phyloP scores from a whole-genome alignment of 2,888 invertebrate genomes.

The Exephanes ischioxanthus region DNA sequence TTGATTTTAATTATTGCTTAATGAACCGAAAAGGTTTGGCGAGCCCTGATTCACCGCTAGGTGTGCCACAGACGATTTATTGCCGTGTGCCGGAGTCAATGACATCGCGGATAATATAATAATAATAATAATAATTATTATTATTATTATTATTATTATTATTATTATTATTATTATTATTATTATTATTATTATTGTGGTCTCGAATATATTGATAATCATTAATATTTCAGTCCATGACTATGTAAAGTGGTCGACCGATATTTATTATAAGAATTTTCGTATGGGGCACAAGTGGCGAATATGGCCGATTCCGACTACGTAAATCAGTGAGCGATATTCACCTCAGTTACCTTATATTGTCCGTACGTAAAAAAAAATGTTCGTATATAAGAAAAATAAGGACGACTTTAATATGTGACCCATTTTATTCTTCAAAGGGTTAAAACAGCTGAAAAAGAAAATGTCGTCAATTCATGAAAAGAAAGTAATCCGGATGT shows the following conservation, averaged over 20 bases:
- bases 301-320: too few species aligned
- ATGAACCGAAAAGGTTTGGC: conserved; percentile 37
- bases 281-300: too few species aligned
- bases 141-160: not conserved
- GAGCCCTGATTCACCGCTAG: conserved; percentile 3
- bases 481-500: not conserved
- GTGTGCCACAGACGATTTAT: conserved; percentile 12
- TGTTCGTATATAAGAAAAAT: not conserved
- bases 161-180: not conserved
- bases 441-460: not conserved
- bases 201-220: not conserved
- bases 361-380: not conserved
- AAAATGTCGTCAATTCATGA: not conserved
- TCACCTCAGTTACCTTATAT: not conserved
- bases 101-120: not conserved
- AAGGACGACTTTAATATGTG: not conserved
- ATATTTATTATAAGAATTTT: too few species aligned
- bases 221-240: too few species aligned
- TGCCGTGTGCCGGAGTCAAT: not conserved
- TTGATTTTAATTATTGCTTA: conserved; percentile 58
- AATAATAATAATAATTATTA: not conserved
- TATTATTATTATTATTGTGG: not conserved
- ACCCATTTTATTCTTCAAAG: not conserved
- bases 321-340: not conserved
- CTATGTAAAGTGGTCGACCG: too few species aligned